These are phyloP conservation scores for Enteromius thamalakanensis DNA, from an alignment of 2,797 vertebrate species.

Conservation along the genomic window DNA sequence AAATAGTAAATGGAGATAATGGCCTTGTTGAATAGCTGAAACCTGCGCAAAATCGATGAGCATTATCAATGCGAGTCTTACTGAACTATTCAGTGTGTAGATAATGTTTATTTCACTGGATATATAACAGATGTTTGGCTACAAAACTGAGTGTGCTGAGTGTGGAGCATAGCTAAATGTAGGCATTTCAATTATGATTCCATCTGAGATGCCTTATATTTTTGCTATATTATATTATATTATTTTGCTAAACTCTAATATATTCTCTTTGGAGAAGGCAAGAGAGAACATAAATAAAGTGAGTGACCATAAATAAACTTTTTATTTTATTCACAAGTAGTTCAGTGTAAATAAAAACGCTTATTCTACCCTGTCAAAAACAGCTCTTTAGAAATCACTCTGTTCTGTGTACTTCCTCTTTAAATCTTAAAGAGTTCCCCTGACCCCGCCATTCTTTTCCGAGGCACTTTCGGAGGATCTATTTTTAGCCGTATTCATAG, in stretches of 20 bases:
- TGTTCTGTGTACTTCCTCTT: too few relatives aligned
- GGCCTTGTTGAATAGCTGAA: constrained; percentile 29
- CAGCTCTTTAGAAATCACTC: too few relatives aligned
- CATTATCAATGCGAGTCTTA: constrained; percentile 44
- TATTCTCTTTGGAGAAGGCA: too few relatives aligned
- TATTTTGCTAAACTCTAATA: too few relatives aligned
- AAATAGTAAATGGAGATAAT: constrained; percentile 55
- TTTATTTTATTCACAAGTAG: not conserved
- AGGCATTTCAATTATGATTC: constrained; percentile 4
- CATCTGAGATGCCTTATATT: not conserved
- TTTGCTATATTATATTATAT: too few relatives aligned
- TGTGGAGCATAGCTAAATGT: not conserved
- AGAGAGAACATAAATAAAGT: not conserved
- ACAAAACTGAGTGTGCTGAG: not conserved
- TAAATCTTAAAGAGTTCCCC: too few relatives aligned
- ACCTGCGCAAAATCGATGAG: constrained; percentile 36
- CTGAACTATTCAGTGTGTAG: constrained; percentile 20
- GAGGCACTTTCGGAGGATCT: too few relatives aligned
- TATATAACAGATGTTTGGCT: constrained; percentile 22
- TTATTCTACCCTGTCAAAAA: too few relatives aligned
- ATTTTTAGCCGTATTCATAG: too few relatives aligned
- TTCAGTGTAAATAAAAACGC: not conserved
- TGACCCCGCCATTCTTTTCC: too few relatives aligned
- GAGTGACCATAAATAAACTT: constrained; percentile 4
- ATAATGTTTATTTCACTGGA: constrained; percentile 22